phyloP scores from a whole-genome alignment of 2,113 vertebrate genomes.

The Crotalus viridis region DNA sequence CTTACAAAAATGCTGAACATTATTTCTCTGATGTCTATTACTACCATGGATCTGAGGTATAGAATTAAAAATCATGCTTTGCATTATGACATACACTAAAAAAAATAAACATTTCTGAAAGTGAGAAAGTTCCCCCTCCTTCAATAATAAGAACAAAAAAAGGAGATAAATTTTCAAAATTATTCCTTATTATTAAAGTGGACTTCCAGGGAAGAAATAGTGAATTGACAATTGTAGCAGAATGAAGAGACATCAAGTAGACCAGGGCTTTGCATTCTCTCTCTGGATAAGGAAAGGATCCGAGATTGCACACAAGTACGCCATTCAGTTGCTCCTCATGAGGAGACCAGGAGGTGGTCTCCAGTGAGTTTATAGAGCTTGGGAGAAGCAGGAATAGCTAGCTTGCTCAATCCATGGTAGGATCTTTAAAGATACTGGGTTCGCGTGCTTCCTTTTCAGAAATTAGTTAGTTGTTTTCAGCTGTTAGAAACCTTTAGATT shows the following conservation, averaged over 20 bases:
- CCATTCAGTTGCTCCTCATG: not conserved
- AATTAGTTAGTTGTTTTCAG: not conserved
- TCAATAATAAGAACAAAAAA: not conserved
- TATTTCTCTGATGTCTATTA: not conserved
- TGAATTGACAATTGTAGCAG: not conserved
- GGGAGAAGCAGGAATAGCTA: not conserved
- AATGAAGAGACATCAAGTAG: not conserved
- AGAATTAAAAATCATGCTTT: not conserved
- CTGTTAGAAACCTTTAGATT: not conserved
- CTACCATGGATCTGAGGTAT: not conserved
- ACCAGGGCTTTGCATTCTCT: not conserved
- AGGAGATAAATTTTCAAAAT: not conserved
- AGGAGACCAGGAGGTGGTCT: not conserved
- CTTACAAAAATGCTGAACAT: not conserved
- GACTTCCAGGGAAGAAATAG: not conserved
- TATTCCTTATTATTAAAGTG: not conserved
- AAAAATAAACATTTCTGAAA: not conserved
- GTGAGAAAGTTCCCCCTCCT: not conserved
- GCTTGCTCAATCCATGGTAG: not conserved
- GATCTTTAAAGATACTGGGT: not conserved
- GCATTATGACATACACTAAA: not conserved
- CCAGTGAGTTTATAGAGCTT: not conserved
- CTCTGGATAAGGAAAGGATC: not conserved
- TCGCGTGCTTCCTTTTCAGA: not conserved
- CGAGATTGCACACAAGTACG: not conserved